These are phyloP conservation scores for Macrocentrus cingulum DNA, from an alignment of 1,140 invertebrate genomes.

Conservation along the genomic window DNA sequence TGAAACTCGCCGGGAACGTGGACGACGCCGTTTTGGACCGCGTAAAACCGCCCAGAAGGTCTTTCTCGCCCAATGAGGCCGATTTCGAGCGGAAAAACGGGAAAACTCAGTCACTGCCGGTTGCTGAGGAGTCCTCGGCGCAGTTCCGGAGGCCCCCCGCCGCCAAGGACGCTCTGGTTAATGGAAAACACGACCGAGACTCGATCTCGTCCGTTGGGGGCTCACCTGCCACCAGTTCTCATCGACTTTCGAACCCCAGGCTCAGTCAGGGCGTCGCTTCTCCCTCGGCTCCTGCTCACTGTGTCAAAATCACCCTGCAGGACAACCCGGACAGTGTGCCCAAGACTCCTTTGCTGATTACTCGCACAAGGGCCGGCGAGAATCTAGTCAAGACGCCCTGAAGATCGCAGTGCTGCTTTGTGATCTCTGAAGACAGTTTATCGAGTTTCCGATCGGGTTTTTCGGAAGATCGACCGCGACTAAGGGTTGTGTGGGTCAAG, in stretches of 20 bases:
- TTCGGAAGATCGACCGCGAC: too few relatives aligned
- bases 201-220: slow-evolving; percentile 27
- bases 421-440: not conserved
- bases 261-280: slow-evolving; percentile 35
- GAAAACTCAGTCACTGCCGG: not conserved
- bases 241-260: slow-evolving; percentile 8
- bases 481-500: too few relatives aligned
- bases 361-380: slow-evolving; percentile 48
- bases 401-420: too few relatives aligned
- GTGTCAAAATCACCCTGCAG: slow-evolving; percentile 55
- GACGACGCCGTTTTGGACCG: slow-evolving; percentile 34
- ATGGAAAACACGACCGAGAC: slow-evolving; percentile 24
- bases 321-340: slow-evolving; percentile 57
- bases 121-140: not conserved
- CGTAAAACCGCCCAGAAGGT: slow-evolving; percentile 48
- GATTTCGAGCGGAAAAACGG: slow-evolving; percentile 32
- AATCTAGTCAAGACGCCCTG: slow-evolving; percentile 54
- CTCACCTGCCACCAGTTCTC: slow-evolving; percentile 22
- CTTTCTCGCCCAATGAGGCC: slow-evolving; percentile 34
- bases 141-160: slow-evolving; percentile 7
- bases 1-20: slow-evolving; percentile 12
- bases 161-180: slow-evolving; percentile 1
- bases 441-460: too few relatives aligned
- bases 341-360: slow-evolving; percentile 55
- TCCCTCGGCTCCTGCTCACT: slow-evolving; percentile 50